Evolutionary conservation across 37 sponge, comb jelly and placozoan species (phyloP), one percentile per base, ranked within the genome.

Genomic region (Halisarca cf. caerulea): DNA sequence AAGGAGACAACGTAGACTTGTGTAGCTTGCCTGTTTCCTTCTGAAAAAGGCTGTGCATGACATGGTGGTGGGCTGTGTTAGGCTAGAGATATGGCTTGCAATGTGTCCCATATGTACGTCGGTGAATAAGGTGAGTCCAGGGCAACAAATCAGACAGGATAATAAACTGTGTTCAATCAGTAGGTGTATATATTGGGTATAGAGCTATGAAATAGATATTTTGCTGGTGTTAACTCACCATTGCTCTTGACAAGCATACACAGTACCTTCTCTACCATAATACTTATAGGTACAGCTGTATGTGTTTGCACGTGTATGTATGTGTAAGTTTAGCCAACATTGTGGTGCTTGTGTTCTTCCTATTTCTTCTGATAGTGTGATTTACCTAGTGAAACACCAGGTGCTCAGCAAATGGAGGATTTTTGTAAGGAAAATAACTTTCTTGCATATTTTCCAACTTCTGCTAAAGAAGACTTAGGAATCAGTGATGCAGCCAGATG

Each of bases 391-490:
- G 99, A 98, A 68, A 94, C 94, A 72, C 89, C 92, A 83, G 89
- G 86, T 37, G 86, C 83, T 1, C 88, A 83, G 36, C 95, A 94
- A 84, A 58, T 99, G 69, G 99, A 99, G 78, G 91, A 92, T 6
- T 99, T 94, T 62, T 99, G 99, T 42, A 85, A 86, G 45, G 95
- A 99, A 36, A 92, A 94, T 30, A 91, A 89, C 6, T 99, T 99
- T 42, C 83, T 87, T 33, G 93, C 88, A 7, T 96, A 97, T 93
- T 96, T 94, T 71, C 93, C 97, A 78, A 99, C 99, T 5, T 99
- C 99, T 21, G 99, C 99, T 7, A 99, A 99, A 81, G 97, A 99
- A 71, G 97, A 99, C 60, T 88, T 93, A 14, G 98, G 98, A 35
- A 96, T 99, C 64, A 95, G 92, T 68, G 99, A 99, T 73, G 95